These are phyloP conservation scores for Ophonus ardosiacus DNA, from an alignment of 2,888 invertebrate species.

Conservation along the genomic window DNA sequence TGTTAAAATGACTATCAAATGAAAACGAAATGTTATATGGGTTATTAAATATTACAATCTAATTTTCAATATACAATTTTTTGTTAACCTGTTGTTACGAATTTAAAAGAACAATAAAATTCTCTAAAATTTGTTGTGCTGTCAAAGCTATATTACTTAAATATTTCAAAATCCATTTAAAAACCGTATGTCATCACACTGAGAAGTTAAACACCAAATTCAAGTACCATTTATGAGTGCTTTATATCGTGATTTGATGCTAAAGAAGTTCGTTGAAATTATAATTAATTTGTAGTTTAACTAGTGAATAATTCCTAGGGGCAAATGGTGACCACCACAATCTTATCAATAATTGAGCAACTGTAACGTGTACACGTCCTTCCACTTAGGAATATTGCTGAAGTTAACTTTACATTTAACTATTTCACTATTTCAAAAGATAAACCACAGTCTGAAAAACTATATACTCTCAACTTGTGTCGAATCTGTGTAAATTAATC, in stretches of 20 bases:
- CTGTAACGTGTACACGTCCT: slow-evolving; percentile 19
- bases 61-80: too few species aligned
- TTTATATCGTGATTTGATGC: neutral
- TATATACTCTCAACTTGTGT: slow-evolving; percentile 24
- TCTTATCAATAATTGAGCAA: slow-evolving; percentile 48
- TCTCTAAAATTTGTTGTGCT: too few species aligned
- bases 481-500: slow-evolving; percentile 21
- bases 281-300: slow-evolving; percentile 4
- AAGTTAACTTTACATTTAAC: slow-evolving; percentile 52
- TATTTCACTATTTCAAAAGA: slow-evolving; percentile 47
- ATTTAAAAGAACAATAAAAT: too few species aligned
- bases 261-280: slow-evolving; percentile 2
- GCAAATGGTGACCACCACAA: slow-evolving; percentile 42
- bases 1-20: too few species aligned
- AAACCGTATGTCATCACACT: too few species aligned
- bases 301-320: slow-evolving; percentile 9
- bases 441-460: slow-evolving; percentile 25
- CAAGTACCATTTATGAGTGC: neutral
- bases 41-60: too few species aligned
- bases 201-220: too few species aligned
- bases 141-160: too few species aligned
- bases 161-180: too few species aligned
- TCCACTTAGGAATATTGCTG: slow-evolving; percentile 35
- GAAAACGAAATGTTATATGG: too few species aligned
- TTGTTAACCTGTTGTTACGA: too few species aligned